Base-by-base conservation (phyloP, 2,888 invertebrate species). In the Drosophila recens region DNA sequence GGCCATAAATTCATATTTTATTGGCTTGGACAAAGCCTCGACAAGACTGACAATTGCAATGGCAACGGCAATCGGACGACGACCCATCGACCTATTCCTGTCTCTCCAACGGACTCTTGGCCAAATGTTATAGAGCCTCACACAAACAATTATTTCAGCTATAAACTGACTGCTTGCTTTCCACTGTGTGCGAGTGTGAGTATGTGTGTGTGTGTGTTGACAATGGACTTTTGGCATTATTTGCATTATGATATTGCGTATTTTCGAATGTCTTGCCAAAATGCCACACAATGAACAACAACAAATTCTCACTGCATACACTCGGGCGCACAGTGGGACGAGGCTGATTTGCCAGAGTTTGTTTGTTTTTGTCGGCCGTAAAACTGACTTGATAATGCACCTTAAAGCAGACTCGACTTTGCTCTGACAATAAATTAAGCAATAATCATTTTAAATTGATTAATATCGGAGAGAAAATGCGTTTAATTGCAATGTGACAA, bases 1-100 rank as follows among this genome's bases (percentile, higher is more conserved):
- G 82, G 76, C 82, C 80, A 85, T 84, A 87, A 84, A 84, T 82
- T 82, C 72, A 85, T 84, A 84, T 87, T 84, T 85, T 84, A 84
- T 87, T 84, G 87, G 67, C 70, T 42, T 34, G 43, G 10, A 51
- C 59, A 67, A 52, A 59, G 62, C 72, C 67, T 43, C 48, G 64
- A 59, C n/a, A n/a, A n/a, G n/a, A n/a, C 67, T 64, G 70, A 56
- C 74, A 74, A 68, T 49, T 49, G 33, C 49, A 49, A 13, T 58
- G 48, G 58, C 76, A 72, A 46, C 54, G 57, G 30, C 23, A 30
- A 8, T 30, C 30, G 30, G 30, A 30, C 30, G 30, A 38, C 40
- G 46, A 58, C 23, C 46, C 49, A 46, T 43, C 49, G 42, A 48
- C 67, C 57, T 52, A 69, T 43, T 49, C 33, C 61, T 15, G 33